phyloP scores from a whole-genome alignment of 2,113 vertebrate genomes.

The Proteles cristata region DNA sequence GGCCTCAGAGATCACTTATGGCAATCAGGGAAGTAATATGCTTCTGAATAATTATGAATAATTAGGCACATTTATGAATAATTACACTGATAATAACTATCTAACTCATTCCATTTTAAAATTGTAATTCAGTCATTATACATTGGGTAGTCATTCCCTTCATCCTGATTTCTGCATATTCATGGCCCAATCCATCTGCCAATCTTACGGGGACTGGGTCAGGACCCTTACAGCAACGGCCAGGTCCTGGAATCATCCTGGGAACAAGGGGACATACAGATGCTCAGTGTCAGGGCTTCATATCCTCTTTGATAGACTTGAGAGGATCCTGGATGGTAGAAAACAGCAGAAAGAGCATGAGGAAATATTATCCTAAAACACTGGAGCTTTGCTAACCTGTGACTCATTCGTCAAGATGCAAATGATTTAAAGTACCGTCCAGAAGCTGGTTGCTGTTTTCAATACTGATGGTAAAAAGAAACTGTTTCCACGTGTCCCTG shows the following conservation, averaged over 20 bases:
- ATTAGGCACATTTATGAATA: slow-evolving; percentile 91
- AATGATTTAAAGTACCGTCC: background rate
- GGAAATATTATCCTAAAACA: background rate
- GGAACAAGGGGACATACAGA: background rate
- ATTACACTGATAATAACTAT: slow-evolving; percentile 91
- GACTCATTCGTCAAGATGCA: slow-evolving; percentile 6
- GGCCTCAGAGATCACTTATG: slow-evolving; percentile 87
- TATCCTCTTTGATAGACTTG: background rate
- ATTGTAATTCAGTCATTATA: slow-evolving; percentile 86
- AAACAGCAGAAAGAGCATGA: background rate
- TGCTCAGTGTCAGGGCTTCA: background rate
- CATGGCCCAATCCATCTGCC: slow-evolving; percentile 70
- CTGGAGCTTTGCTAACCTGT: background rate
- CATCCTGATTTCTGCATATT: slow-evolving; percentile 79
- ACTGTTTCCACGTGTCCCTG: background rate
- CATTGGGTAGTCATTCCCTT: slow-evolving; percentile 79
- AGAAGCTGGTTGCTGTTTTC: background rate
- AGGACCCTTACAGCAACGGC: background rate
- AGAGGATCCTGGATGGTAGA: background rate
- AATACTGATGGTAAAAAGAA: background rate
- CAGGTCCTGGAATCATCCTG: background rate
- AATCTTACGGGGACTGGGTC: slow-evolving; percentile 46
- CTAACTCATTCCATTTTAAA: slow-evolving; percentile 87
- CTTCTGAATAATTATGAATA: slow-evolving; percentile 92
- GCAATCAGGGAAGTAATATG: slow-evolving; percentile 89